phyloP scores from a whole-genome alignment of 2,113 vertebrate species.

The Sisor rabdophorus region DNA sequence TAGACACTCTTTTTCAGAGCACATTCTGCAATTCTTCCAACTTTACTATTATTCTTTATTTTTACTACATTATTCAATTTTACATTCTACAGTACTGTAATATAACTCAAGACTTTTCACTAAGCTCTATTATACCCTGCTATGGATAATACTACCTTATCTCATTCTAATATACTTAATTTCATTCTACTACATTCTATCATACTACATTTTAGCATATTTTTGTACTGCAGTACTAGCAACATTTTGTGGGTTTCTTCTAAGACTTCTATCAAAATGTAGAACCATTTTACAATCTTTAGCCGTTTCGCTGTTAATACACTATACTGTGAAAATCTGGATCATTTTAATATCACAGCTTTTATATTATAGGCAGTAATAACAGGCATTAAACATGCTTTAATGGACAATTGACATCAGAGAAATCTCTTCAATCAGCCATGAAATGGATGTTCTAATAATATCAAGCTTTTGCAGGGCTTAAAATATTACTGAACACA shows the following conservation, averaged over 20 bases:
- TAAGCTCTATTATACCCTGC: not conserved
- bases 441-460: constrained; percentile 28
- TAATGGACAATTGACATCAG: not conserved
- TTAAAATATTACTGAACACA: constrained; percentile 15
- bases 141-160: not conserved
- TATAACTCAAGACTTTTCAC: not conserved
- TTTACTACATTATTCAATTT: too few species aligned
- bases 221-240: not conserved
- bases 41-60: not conserved
- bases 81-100: not conserved
- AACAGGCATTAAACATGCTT: not conserved
- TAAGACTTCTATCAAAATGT: not conserved
- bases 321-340: not conserved
- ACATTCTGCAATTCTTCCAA: not conserved
- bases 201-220: not conserved
- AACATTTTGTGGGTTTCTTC: not conserved
- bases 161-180: not conserved
- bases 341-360: not conserved
- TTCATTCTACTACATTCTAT: not conserved
- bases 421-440: constrained; percentile 12
- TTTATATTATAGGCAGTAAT: not conserved
- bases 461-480: constrained; percentile 17
- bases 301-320: too few species aligned
- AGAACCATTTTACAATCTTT: not conserved
- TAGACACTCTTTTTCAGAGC: too few species aligned